Percentiles rank a stretch among this genome's conserved stretches.
phyloP scores from a whole-genome alignment of 2,113 vertebrate species.

The Chaetodon trifascialis region DNA sequence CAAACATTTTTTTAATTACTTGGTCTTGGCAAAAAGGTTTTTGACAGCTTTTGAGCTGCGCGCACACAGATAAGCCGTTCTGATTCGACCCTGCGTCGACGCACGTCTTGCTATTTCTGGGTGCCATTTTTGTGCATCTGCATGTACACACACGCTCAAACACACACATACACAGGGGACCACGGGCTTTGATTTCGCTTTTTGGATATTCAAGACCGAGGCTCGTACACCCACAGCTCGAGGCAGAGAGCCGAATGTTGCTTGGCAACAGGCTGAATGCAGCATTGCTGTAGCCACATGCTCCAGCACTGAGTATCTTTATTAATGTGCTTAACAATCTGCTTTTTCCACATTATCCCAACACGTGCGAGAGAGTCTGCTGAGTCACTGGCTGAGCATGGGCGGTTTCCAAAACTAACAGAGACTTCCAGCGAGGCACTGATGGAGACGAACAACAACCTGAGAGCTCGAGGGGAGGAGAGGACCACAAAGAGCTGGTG shows the following conservation, averaged over 20 bases:
- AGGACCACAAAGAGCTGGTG: constrained; percentile 28
- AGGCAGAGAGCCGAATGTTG: constrained; percentile 64
- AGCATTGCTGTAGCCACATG: constrained; percentile 62
- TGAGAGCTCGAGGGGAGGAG: constrained; percentile 4
- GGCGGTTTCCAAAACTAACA: constrained; percentile 52
- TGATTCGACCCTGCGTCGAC: neutral
- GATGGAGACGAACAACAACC: constrained; percentile 37
- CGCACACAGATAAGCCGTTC: neutral
- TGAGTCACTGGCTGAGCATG: constrained; percentile 68
- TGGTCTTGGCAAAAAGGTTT: constrained; percentile 16
- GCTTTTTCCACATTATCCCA: constrained; percentile 73
- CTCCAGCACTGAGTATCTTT: constrained; percentile 61
- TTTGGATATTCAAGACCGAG: constrained; percentile 62
- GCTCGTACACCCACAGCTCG: constrained; percentile 51
- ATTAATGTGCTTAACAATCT: constrained; percentile 76
- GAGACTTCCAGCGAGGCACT: constrained; percentile 42
- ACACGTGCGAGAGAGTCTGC: constrained; percentile 63
- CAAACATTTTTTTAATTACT: neutral
- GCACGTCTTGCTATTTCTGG: constrained; percentile 11
- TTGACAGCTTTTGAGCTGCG: constrained; percentile 17
- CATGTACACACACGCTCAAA: neutral
- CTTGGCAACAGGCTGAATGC: constrained; percentile 75
- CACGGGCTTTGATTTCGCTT: constrained; percentile 22
- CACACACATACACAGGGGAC: constrained; percentile 13
- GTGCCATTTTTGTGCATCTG: constrained; percentile 12